Evolutionary conservation across 2,113 vertebrate genomes (phyloP).

Genomic region (Oncorhynchus clarkii): DNA sequence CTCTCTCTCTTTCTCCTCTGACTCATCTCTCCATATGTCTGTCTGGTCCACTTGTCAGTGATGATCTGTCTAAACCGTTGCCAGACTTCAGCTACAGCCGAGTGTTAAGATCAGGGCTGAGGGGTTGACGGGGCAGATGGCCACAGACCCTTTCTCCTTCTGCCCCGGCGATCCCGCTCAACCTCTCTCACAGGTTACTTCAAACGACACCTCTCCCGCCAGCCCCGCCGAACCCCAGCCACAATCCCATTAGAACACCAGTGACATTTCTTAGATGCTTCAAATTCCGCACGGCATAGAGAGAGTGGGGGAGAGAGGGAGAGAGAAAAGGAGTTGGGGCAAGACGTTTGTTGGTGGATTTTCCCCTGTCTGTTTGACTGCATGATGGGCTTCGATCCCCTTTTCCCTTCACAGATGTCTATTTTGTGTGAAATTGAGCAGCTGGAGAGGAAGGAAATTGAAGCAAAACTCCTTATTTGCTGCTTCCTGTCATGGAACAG

Average conservation of each 20-base stretch:
- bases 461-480: no score
- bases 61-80: neutral
- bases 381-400: neutral
- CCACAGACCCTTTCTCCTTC: neutral
- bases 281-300: conserved; percentile 39
- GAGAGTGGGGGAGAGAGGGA: neutral
- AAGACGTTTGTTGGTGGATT: neutral
- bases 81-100: neutral
- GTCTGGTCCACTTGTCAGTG: neutral
- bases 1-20: neutral
- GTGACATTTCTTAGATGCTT: conserved; percentile 60
- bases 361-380: neutral
- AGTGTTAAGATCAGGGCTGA: neutral
- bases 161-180: conserved; percentile 7
- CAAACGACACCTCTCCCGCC: conserved; percentile 31
- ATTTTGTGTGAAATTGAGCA: neutral
- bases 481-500: no score
- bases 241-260: conserved; percentile 29
- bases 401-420: neutral
- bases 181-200: conserved; percentile 32
- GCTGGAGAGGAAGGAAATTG: neutral
- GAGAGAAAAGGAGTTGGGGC: neutral
- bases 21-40: neutral
- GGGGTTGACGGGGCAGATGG: neutral
- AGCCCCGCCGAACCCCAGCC: neutral